Percentiles rank a stretch among this genome's conserved stretches.
phyloP scores from a whole-genome alignment of 2,113 vertebrate genomes.

The Onychorhynchus coronatus region DNA sequence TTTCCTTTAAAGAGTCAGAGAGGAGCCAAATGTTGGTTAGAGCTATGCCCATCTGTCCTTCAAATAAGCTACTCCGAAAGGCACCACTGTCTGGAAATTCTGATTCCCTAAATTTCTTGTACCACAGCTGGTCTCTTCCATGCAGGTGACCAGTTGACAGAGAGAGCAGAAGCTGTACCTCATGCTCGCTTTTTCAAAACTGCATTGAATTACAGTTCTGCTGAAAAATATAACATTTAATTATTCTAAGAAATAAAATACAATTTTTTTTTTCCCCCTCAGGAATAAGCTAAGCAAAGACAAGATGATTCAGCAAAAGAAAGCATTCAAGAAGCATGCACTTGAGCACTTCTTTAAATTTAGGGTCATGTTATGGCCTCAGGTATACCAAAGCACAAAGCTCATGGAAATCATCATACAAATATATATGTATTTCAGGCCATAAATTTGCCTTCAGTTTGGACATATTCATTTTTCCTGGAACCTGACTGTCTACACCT shows the following conservation, averaged over 20 bases:
- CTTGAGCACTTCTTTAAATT: neutral
- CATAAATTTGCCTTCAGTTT: neutral
- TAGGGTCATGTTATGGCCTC: neutral
- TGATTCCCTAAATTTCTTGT: neutral
- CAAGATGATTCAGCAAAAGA: neutral
- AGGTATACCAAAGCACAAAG: neutral
- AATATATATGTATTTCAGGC: neutral
- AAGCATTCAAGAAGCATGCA: neutral
- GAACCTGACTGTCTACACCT: neutral
- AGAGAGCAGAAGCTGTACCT: neutral
- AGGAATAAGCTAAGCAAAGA: neutral
- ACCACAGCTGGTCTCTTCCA: neutral
- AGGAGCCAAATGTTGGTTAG: neutral
- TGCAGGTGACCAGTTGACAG: neutral
- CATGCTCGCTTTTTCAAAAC: neutral
- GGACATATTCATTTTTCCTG: neutral
- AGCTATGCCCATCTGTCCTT: neutral
- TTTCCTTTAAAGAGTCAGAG: neutral
- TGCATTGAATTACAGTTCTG: neutral
- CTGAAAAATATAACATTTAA: neutral
- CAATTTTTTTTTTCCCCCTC: rapidly evolving
- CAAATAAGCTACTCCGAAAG: neutral
- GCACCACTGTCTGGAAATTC: neutral
- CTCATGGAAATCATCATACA: neutral
- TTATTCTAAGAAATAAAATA: neutral